Conservation (phyloP, 2,113 vertebrate species). For the Corythornis vintsioides region DNA sequence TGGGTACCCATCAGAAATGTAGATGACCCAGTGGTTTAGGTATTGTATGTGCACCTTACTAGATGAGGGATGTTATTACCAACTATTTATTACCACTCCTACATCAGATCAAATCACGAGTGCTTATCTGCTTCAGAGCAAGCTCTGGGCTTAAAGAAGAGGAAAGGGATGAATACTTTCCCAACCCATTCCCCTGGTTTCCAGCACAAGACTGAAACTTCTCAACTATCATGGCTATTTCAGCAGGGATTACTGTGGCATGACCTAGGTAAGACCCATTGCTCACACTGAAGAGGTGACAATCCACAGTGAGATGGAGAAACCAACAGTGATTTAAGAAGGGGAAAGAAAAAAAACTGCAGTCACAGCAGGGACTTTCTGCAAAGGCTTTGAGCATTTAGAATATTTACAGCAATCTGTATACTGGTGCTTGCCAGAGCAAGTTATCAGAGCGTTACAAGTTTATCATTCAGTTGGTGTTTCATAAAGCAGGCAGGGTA, state of each 20-base stretch:
- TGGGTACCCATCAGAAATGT: neutral
- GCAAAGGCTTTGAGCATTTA: neutral
- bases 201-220: neutral
- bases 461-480: neutral
- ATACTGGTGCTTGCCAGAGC: neutral
- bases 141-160: neutral
- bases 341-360: rapidly evolving
- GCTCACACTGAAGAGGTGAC: neutral
- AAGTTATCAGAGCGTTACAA: neutral
- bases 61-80: neutral
- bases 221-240: neutral
- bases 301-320: neutral
- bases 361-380: neutral
- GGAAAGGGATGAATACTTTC: neutral
- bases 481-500: neutral
- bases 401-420: neutral
- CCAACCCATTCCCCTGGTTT: neutral
- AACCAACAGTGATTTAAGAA: neutral
- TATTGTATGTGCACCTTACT: neutral
- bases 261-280: neutral
- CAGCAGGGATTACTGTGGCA: neutral
- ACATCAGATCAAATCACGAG: neutral
- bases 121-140: neutral
- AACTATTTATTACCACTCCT: neutral
- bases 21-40: neutral